Evolutionary conservation across 92 coral and sea anemone genomes (phyloP), one percentile per base, ranked within the genome.

Genomic region (Nematostella vectensis): DNA sequence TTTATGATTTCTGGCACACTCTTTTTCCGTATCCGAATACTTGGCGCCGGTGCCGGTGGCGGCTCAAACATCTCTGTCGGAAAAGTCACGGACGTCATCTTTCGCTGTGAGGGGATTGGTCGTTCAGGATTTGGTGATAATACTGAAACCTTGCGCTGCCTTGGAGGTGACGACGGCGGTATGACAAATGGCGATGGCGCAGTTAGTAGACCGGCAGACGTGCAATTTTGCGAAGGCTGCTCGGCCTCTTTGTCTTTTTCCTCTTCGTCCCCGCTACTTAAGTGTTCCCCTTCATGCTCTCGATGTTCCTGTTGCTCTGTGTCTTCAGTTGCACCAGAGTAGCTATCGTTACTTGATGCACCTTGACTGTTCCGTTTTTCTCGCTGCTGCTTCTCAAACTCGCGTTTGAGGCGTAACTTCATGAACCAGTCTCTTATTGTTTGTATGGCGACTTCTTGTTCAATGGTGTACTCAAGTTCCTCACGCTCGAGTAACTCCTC

Each of bases 361-460:
- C 69, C 71, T 3, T 83, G 95, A 24, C 95, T 85, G 15, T 74
- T 59, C 11, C 83, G 79, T 16, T 67, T 81, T 10, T 51, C 66
- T 29, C 72, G 62, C 24, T 61, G 76, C 19, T 75, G 94, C 37
- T 69, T 55, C 44, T 70, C 83, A 50, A 86, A 74, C 37, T 80
- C 94, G n/a, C 83, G 67, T 65, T 93, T 80, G 63, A 79, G 74
- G 47, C 87, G 81, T 1, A 93, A 75, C 54, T 68, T 78, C 44
- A 68, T 69, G 59, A 93, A 93, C 99, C 99, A 93, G 44, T 93
- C 99, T 12, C 99, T 81, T 26, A 93, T 93, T 1, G 95, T 93
- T 54, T 93, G 99, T 44, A 93, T 93, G 12, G 99, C 99, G 3
- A 93, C 99, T 72, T 93, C 99, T 57, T 93, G 94, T 48, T 83